Percentiles rank a stretch among this genome's conserved stretches.
Evolutionary conservation across 2,797 vertebrate species (phyloP).

Genomic region (Sternarchorhynchus goeldii): DNA sequence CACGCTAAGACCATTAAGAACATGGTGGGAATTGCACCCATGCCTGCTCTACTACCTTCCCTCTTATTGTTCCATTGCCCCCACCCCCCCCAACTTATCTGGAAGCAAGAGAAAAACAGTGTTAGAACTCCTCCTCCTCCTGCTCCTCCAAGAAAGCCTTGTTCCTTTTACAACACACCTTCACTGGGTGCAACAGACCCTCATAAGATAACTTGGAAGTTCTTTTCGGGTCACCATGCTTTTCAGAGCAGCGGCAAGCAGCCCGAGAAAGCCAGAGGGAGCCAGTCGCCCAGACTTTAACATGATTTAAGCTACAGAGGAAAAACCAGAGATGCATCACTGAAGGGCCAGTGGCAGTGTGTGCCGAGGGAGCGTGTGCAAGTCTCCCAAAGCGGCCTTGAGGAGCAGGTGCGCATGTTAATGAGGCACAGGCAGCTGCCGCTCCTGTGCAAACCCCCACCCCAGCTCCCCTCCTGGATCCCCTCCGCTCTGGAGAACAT

Average conservation of each 20-base stretch:
- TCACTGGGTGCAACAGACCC: neutral
- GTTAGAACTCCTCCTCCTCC: neutral
- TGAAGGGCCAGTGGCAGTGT: slow-evolving; percentile 33
- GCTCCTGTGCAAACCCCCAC: slow-evolving; percentile 49
- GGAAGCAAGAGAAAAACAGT: neutral
- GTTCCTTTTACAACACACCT: neutral
- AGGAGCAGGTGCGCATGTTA: slow-evolving; percentile 93
- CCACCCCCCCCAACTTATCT: slow-evolving; percentile 1
- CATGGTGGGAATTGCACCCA: slow-evolving; percentile 45
- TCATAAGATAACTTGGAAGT: too few relatives aligned
- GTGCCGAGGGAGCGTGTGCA: slow-evolving; percentile 62
- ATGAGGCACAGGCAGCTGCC: slow-evolving; percentile 87
- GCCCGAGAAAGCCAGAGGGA: too few relatives aligned
- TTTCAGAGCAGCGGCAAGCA: too few relatives aligned
- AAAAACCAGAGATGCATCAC: slow-evolving; percentile 17
- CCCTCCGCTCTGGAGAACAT: slow-evolving; percentile 62
- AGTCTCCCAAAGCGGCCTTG: slow-evolving; percentile 65
- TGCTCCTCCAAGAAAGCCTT: neutral
- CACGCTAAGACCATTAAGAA: slow-evolving; percentile 65
- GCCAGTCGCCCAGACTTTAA: neutral
- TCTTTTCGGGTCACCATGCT: too few relatives aligned
- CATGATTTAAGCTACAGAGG: neutral
- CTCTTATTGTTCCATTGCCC: slow-evolving; percentile 44
- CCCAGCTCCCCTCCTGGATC: slow-evolving; percentile 56
- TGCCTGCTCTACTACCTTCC: slow-evolving; percentile 48